Conservation (phyloP, 2,113 vertebrate species). For the Pholis gunnellus region DNA sequence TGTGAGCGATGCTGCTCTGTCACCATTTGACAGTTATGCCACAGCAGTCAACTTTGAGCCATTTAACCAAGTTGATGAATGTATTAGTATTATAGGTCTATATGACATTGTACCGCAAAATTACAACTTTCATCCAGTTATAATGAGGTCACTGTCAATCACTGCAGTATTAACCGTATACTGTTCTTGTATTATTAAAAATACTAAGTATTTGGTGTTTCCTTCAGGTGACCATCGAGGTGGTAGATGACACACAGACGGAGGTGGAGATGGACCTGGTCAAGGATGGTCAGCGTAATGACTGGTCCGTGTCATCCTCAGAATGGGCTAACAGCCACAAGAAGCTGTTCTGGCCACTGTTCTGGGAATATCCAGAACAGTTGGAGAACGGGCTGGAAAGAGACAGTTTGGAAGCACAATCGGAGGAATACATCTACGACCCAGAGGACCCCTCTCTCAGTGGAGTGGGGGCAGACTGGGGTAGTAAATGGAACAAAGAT, state of each 20-base stretch:
- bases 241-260: slow-evolving; percentile 86
- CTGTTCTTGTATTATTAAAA: no score
- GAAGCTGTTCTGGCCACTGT: slow-evolving; percentile 89
- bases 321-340: slow-evolving; percentile 83
- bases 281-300: slow-evolving; percentile 81
- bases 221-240: slow-evolving; percentile 89
- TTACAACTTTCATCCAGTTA: not conserved
- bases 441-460: slow-evolving; percentile 84
- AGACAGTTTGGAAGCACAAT: slow-evolving; percentile 72
- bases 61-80: slow-evolving; percentile 4
- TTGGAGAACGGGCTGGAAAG: slow-evolving; percentile 69
- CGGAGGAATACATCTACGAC: slow-evolving; percentile 81
- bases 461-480: slow-evolving; percentile 82
- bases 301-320: slow-evolving; percentile 81
- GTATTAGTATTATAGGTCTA: not conserved
- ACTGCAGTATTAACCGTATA: not conserved
- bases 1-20: not conserved
- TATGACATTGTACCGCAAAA: not conserved
- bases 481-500: slow-evolving; percentile 80
- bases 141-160: not conserved
- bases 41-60: not conserved
- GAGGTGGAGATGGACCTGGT: slow-evolving; percentile 90
- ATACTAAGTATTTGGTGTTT: not conserved
- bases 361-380: slow-evolving; percentile 88
- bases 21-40: not conserved